Percentiles rank a stretch among this genome's conserved stretches.
phyloP scores from a whole-genome alignment of 2,113 vertebrate genomes.

The Microcebus murinus region DNA sequence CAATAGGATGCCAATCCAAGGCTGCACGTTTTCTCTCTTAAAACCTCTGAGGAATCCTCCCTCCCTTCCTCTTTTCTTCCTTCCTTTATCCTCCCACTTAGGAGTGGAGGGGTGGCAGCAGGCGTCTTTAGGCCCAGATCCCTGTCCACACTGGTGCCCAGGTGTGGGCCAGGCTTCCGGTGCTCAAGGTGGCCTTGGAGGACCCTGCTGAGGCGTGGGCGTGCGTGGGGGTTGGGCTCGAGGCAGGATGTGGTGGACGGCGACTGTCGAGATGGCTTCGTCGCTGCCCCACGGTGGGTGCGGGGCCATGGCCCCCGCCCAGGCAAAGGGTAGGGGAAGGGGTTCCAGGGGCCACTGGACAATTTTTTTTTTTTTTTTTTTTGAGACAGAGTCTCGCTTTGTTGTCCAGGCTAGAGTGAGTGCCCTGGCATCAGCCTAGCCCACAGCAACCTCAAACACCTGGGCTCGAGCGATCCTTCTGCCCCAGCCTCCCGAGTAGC shows the following conservation, averaged over 20 bases:
- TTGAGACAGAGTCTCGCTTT: no score
- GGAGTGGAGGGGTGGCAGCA: not conserved
- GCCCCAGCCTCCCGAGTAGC: no score
- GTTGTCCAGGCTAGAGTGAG: no score
- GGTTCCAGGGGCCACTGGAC: not conserved
- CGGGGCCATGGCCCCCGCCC: no score
- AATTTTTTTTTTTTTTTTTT: no score
- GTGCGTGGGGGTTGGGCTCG: not conserved
- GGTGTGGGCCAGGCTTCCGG: not conserved
- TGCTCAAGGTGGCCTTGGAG: not conserved
- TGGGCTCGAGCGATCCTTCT: no score
- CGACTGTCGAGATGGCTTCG: not conserved
- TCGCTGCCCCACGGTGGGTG: not conserved
- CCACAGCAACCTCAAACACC: no score
- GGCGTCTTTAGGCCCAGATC: not conserved
- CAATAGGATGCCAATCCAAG: not conserved
- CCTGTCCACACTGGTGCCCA: no score
- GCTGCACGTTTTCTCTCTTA: not conserved
- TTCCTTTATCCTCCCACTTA: not conserved
- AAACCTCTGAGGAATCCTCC: not conserved
- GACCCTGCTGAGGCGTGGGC: not conserved
- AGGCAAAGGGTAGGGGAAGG: not conserved
- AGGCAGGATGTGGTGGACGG: not conserved
- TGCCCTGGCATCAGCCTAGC: no score
- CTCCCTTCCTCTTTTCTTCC: no score